Percentiles rank a stretch among this genome's conserved stretches.
phyloP scores from a whole-genome alignment of 2,113 vertebrate species.

The Sebastes schlegelii region DNA sequence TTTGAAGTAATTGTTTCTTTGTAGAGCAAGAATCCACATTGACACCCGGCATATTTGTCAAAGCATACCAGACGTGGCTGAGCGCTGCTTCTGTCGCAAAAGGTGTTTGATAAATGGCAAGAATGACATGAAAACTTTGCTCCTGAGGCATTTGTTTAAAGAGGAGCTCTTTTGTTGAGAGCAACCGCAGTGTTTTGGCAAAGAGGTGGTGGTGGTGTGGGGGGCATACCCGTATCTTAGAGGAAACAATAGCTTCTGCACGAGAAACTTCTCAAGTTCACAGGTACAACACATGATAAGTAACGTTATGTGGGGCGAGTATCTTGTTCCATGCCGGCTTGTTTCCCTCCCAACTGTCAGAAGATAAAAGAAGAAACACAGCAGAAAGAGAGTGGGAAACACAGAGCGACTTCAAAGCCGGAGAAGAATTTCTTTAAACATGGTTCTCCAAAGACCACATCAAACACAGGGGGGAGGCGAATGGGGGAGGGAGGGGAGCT shows the following conservation, averaged over 20 bases:
- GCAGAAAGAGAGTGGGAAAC: constrained; percentile 70
- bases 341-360: constrained; percentile 65
- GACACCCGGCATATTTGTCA: constrained; percentile 58
- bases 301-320: constrained; percentile 67
- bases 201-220: background rate
- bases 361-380: constrained; percentile 79
- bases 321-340: constrained; percentile 67
- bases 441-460: constrained; percentile 84
- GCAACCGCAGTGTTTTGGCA: constrained; percentile 43
- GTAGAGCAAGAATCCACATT: constrained; percentile 43
- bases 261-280: constrained; percentile 71
- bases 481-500: constrained; percentile 21
- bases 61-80: constrained; percentile 65
- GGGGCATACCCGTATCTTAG: constrained; percentile 26
- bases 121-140: constrained; percentile 65
- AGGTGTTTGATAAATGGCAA: constrained; percentile 50
- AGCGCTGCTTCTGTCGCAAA: constrained; percentile 25
- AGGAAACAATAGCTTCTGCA: constrained; percentile 66
- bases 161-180: constrained; percentile 35
- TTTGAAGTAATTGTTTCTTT: constrained; percentile 65
- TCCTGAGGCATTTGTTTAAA: constrained; percentile 61
- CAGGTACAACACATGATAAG: constrained; percentile 70
- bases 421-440: constrained; percentile 81
- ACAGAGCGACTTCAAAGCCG: constrained; percentile 82
- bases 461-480: constrained; percentile 75